phyloP scores from a whole-genome alignment of 2,888 invertebrate species.

The Acronicta psi region DNA sequence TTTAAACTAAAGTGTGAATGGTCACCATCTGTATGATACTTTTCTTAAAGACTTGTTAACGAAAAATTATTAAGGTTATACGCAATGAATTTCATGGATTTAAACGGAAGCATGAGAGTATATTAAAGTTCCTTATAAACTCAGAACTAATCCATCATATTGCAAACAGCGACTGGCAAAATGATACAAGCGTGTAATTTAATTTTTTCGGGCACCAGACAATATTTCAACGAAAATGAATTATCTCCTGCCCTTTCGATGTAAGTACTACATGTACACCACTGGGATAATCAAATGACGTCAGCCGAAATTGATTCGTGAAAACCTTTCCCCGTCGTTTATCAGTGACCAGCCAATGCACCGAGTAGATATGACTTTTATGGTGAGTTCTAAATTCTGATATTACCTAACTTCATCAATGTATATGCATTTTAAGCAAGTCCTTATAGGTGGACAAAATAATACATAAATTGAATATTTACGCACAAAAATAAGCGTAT shows the following conservation, averaged over 20 bases:
- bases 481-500: slow-evolving; percentile 19
- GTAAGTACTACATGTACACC: slow-evolving; percentile 59
- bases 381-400: not conserved
- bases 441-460: not conserved
- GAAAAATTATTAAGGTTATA: not conserved
- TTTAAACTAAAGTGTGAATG: slow-evolving; percentile 2
- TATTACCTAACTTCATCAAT: not conserved
- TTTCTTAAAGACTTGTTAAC: not conserved
- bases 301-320: slow-evolving; percentile 69
- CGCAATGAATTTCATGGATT: slow-evolving; percentile 4
- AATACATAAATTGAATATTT: slow-evolving; percentile 22
- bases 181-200: slow-evolving; percentile 64
- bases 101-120: slow-evolving; percentile 6
- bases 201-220: slow-evolving; percentile 69
- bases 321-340: slow-evolving; percentile 57
- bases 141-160: slow-evolving; percentile 32
- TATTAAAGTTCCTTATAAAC: slow-evolving; percentile 16
- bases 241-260: slow-evolving; percentile 76
- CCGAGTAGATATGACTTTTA: slow-evolving; percentile 40
- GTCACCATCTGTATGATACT: not conserved
- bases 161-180: slow-evolving; percentile 43
- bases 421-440: not conserved
- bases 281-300: slow-evolving; percentile 76
- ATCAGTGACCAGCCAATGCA: slow-evolving; percentile 38
- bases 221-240: slow-evolving; percentile 79